Evolutionary conservation across 1,140 invertebrate species (phyloP).

Genomic region (Drosophila repletoides): DNA sequence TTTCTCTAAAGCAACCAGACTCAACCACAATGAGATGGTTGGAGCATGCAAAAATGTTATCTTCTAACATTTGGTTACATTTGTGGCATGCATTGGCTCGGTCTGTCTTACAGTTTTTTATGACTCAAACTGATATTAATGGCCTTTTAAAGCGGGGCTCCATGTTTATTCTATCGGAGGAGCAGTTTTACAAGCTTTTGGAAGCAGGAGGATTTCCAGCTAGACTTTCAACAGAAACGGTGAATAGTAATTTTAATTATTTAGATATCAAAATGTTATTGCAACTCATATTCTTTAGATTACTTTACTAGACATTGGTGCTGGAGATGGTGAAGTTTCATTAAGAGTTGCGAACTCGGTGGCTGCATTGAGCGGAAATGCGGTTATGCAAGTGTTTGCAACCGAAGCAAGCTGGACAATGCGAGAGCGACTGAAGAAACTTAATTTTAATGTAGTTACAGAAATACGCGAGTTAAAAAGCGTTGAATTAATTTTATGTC

Average conservation of each 20-base stretch:
- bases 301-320: conserved; percentile 91
- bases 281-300: conserved; percentile 31
- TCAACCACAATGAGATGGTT: conserved; percentile 87
- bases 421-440: conserved; percentile 87
- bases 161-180: conserved; percentile 93
- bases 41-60: conserved; percentile 85
- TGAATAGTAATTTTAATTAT: conserved; percentile 3
- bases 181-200: conserved; percentile 87
- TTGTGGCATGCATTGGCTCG: conserved; percentile 88
- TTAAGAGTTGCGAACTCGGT: conserved; percentile 85
- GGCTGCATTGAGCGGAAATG: conserved; percentile 50
- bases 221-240: conserved; percentile 37
- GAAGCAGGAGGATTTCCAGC: conserved; percentile 62
- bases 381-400: conserved; percentile 88
- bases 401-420: conserved; percentile 93
- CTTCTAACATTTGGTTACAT: conserved; percentile 88
- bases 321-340: conserved; percentile 94
- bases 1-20: conserved; percentile 85
- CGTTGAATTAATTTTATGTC: conserved; percentile 87
- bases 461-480: conserved; percentile 63
- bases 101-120: conserved; percentile 87
- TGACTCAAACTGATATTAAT: conserved; percentile 91
- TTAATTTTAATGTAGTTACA: conserved; percentile 85
- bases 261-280: neutral
- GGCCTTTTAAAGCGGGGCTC: conserved; percentile 90